Percentiles rank a stretch among this genome's conserved stretches.
These are phyloP conservation scores for Hypercompe scribonia DNA, from an alignment of 2,888 invertebrate genomes.

Conservation along the genomic window DNA sequence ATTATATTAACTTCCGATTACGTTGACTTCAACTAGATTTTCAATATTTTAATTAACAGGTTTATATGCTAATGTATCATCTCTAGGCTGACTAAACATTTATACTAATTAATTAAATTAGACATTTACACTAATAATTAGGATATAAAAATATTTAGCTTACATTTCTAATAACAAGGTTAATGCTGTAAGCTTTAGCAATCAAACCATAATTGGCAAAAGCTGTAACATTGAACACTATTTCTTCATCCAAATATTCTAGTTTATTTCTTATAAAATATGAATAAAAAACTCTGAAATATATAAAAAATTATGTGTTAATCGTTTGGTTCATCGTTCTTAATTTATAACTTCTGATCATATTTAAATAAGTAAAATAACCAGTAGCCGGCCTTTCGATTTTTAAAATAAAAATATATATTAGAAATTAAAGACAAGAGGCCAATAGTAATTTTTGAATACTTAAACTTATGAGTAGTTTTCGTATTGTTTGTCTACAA, in stretches of 20 bases:
- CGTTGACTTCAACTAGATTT: not conserved
- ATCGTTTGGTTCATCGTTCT: not conserved
- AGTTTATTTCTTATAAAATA: not conserved
- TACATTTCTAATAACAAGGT: constrained; percentile 17
- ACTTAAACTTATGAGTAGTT: too few species aligned
- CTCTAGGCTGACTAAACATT: not conserved
- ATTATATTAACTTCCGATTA: not conserved
- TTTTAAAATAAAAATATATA: too few species aligned
- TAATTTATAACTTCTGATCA: too few species aligned
- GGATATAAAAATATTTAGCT: constrained; percentile 13
- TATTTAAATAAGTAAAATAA: too few species aligned
- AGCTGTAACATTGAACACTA: constrained; percentile 8
- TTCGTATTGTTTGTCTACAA: too few species aligned
- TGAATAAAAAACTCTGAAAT: not conserved
- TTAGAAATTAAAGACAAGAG: too few species aligned
- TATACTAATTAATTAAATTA: not conserved
- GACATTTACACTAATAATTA: constrained; percentile 3
- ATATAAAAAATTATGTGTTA: not conserved
- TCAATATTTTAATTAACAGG: constrained; percentile 5
- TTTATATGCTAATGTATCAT: constrained; percentile 24
- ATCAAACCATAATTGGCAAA: constrained; percentile 19
- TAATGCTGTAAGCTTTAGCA: constrained; percentile 21
- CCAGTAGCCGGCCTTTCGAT: too few species aligned
- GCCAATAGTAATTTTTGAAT: too few species aligned
- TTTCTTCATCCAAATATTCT: constrained; percentile 5